Conservation (phyloP, 2,113 vertebrate genomes). For the Carassius gibelio region DNA sequence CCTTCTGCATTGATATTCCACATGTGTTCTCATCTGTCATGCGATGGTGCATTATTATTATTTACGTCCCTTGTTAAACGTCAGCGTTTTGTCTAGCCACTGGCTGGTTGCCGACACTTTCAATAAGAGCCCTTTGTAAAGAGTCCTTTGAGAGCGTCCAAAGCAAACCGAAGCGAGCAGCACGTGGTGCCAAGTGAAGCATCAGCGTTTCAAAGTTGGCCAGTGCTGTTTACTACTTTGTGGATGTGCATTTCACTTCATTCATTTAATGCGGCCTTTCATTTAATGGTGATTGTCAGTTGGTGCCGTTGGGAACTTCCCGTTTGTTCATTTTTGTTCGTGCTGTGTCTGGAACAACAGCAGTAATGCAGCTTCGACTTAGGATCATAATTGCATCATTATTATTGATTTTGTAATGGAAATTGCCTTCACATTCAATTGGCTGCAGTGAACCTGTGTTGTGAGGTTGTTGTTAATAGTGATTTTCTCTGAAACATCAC, state of each 20-base stretch:
- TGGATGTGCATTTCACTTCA: not conserved
- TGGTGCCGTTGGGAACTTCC: not conserved
- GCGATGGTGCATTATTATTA: slow-evolving; percentile 4
- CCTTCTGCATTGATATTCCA: not conserved
- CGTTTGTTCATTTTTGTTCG: not conserved
- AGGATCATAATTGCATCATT: not conserved
- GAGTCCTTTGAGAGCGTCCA: not conserved
- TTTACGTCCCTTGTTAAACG: slow-evolving; percentile 17
- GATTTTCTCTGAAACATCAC: not conserved
- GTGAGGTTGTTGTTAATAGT: not conserved
- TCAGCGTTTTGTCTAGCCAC: no score
- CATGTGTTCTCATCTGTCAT: not conserved
- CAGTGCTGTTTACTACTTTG: not conserved
- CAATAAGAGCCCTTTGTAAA: slow-evolving; percentile 13
- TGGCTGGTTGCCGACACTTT: not conserved
- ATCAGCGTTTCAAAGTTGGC: slow-evolving; percentile 15
- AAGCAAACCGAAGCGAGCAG: not conserved
- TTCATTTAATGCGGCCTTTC: not conserved
- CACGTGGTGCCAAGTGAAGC: not conserved
- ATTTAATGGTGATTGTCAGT: not conserved
- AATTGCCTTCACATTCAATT: not conserved
- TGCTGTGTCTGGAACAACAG: not conserved
- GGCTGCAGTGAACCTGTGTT: not conserved
- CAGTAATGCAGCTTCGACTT: not conserved
- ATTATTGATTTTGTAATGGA: not conserved